Base-by-base conservation (phyloP, 2,888 invertebrate species). In the Psococerastis gibbosa region DNA sequence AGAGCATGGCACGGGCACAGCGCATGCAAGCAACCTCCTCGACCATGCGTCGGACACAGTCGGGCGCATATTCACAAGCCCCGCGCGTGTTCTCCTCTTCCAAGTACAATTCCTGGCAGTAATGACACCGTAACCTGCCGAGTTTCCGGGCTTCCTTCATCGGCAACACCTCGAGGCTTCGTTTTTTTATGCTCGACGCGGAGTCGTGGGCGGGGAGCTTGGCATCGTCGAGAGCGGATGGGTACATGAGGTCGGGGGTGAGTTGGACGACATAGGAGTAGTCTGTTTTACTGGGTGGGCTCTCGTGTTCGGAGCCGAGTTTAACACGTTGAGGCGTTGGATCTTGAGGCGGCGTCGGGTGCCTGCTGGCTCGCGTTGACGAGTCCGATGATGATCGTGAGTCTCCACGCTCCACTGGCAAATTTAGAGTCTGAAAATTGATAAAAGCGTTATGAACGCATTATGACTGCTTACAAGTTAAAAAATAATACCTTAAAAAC, bases 1-100 rank as follows among this genome's bases (percentile, higher is more conserved):
- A 92, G 56, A 89, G 68, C 74, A 91, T 75, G 55, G 88, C 82
- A 62, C 79, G 78, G 15, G 91, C 88, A 61, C 88, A 85, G 51
- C 76, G 72, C 56, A 92, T 77, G 59, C 92, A 91, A 41, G 83
- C 75, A 35, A 85, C 73, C 45, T 71, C 69, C 59, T 89, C 80
- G 54, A 92, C 80, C 54, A 84, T 80, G 20, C 76, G 69, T 51
- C 72, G 73, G 57, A 80, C 74, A 55, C 75, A 72, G 64, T 92
- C 91, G 0, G 92, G 92, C 2, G 89, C 89, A 60, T 71, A 81
- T 56, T 81, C 77, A 57, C 85, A 85, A 43, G 82, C 73, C 46
- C 92, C 92, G 13, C 78, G 71, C n/a, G 75, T 69, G 65, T 94
- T 94, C 44, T 78, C 77, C 51, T 84, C 84, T 56, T 81, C 79